phyloP scores from a whole-genome alignment of 2,888 invertebrate species.

The Arctia plantaginis region DNA sequence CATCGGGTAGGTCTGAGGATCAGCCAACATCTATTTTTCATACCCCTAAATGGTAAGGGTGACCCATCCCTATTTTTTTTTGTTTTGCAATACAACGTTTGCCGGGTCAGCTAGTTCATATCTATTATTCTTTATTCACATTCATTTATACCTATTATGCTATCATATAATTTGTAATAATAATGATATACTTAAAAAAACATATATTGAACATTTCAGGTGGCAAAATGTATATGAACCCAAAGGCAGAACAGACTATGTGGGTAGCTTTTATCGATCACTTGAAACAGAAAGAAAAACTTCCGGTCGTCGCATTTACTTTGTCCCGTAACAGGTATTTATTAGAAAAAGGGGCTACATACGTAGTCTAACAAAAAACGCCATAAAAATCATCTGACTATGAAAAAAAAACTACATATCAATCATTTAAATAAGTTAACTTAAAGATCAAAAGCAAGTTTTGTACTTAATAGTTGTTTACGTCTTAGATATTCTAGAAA shows the following conservation, averaged over 20 bases:
- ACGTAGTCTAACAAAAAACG: neutral
- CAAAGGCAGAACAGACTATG: constrained; percentile 92
- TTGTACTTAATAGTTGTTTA: neutral
- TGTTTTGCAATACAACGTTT: too few species aligned
- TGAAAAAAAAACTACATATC: neutral
- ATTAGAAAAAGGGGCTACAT: neutral
- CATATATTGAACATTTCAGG: constrained; percentile 52
- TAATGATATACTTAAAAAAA: neutral
- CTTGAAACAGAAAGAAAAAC: constrained; percentile 91
- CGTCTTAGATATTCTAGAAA: neutral
- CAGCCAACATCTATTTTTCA: too few species aligned
- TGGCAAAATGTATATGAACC: constrained; percentile 75
- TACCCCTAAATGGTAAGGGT: too few species aligned
- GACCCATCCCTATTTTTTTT: too few species aligned
- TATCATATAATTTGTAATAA: neutral
- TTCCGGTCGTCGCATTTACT: constrained; percentile 98
- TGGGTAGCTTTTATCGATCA: constrained; percentile 95
- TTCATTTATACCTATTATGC: too few species aligned
- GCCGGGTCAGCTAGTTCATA: too few species aligned
- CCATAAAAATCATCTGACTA: neutral
- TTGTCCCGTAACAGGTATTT: constrained; percentile 93
- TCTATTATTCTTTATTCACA: too few species aligned
- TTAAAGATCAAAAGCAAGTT: neutral
- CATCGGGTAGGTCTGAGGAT: too few species aligned
- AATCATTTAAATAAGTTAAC: neutral